Evolutionary conservation across 2,113 vertebrate genomes (phyloP).

Genomic region (Garra rufa): DNA sequence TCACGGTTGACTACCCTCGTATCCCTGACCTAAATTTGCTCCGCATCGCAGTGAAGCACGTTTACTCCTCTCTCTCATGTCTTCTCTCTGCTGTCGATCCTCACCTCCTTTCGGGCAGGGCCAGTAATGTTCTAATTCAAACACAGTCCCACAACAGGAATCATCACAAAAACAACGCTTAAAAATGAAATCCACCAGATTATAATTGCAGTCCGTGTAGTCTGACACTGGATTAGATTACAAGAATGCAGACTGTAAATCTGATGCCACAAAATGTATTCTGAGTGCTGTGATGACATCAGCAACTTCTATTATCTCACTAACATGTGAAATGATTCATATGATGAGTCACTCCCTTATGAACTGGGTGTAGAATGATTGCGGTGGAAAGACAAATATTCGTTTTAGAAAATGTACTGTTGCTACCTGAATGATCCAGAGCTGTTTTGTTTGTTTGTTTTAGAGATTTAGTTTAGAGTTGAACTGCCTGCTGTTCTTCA

Average conservation of each 20-base stretch:
- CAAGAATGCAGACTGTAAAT: constrained; percentile 18
- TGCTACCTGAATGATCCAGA: no score
- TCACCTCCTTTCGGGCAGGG: constrained; percentile 40
- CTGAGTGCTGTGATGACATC: background rate
- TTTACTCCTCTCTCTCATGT: constrained; percentile 36
- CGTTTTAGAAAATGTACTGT: no score
- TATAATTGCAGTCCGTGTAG: background rate
- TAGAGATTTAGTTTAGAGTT: no score
- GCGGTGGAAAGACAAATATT: background rate
- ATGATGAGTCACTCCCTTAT: constrained; percentile 17
- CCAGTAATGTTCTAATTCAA: background rate
- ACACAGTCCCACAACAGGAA: background rate
- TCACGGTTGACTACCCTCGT: constrained; percentile 68
- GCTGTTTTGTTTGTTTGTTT: no score
- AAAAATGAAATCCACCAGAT: background rate
- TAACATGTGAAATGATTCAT: constrained; percentile 4
- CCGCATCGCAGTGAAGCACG: constrained; percentile 31
- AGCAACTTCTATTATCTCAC: background rate
- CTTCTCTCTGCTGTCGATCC: constrained; percentile 34
- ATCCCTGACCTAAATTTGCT: constrained; percentile 76
- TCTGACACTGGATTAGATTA: background rate
- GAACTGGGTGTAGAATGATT: constrained; percentile 11
- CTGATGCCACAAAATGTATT: background rate
- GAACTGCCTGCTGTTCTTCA: no score
- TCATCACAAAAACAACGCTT: background rate